Evolutionary conservation across 2,113 vertebrate species (phyloP).

Genomic region (Spilogale gracilis): DNA sequence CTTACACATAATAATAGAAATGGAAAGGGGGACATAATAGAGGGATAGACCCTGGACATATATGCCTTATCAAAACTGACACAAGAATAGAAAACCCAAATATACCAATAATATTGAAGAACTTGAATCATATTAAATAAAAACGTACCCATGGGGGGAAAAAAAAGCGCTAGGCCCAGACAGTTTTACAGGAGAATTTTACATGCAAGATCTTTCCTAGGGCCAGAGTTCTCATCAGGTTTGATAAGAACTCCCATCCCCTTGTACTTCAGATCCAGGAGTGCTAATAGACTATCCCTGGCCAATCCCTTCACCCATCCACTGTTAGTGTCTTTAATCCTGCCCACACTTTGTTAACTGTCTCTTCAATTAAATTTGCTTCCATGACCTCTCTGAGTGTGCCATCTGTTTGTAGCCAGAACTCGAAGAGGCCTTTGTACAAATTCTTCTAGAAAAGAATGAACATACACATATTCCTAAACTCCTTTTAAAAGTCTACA

Average conservation of each 20-base stretch:
- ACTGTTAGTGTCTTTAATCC: background rate
- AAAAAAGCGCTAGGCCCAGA: background rate
- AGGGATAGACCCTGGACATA: background rate
- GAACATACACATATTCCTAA: background rate
- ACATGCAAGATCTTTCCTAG: background rate
- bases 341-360: background rate
- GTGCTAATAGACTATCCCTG: background rate
- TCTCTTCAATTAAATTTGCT: conserved; percentile 39
- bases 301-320: background rate
- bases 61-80: background rate
- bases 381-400: background rate
- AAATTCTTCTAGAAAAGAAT: conserved; percentile 45
- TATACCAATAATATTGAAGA: background rate
- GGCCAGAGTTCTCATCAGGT: background rate
- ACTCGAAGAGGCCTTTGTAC: background rate
- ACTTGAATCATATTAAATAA: conserved; percentile 3
- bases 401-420: conserved; percentile 41
- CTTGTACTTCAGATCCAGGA: background rate
- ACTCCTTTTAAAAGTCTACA: conserved; percentile 1
- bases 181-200: background rate
- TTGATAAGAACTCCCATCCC: background rate
- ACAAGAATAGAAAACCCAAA: background rate
- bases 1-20: background rate
- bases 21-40: background rate
- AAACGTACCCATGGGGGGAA: background rate